Evolutionary conservation across 2,113 vertebrate genomes (phyloP), one percentile per base, ranked within the genome.

Genomic region (Lontra canadensis): DNA sequence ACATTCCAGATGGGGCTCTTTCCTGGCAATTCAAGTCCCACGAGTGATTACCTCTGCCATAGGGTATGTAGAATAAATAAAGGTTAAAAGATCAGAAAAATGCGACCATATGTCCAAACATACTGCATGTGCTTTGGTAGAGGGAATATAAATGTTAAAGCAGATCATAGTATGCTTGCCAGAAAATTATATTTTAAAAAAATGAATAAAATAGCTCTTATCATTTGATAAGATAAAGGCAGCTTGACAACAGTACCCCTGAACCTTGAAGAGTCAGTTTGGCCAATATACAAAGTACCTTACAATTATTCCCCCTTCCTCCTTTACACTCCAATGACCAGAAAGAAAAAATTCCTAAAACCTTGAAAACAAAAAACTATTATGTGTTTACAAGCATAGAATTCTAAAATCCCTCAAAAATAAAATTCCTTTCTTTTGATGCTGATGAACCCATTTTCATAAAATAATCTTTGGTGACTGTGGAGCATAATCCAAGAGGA

Each of bases 11-110:
- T 93, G 59, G 90, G 79, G 67, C 36, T 20, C 18, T 88, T 57
- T 74, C 52, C 61, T 55, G 71, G 65, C 82, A 86, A 91, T 88
- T 88, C 73, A 97, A 88, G 78, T 44, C 55, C 79, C 47, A 94
- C 5, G 26, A 92, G 57, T 71, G 93, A 83, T 82, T 94, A 93
- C 67, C 61, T 96, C 63, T 96, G 63, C 81, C 93, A 78, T 21
- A 90, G 69, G 49, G 29, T 89, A 74, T 83, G 11, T 65, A 79
- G 83, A 95, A 97, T 96, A 97, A 87, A 97, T 96, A 96, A 83
- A 98, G 95, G 98, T 96, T 94, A 97, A 97, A 96, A 96, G 97
- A 90, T 96, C 90, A 98, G 81, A 94, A 59, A 92, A 97, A 97
- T 94, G 80, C 80, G 94, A 95, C 87, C 92, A 96, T 96, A 97